Percentiles rank a stretch among this genome's conserved stretches.
Evolutionary conservation across 2,888 invertebrate genomes (phyloP).

Genomic region (Brachyptera risi): DNA sequence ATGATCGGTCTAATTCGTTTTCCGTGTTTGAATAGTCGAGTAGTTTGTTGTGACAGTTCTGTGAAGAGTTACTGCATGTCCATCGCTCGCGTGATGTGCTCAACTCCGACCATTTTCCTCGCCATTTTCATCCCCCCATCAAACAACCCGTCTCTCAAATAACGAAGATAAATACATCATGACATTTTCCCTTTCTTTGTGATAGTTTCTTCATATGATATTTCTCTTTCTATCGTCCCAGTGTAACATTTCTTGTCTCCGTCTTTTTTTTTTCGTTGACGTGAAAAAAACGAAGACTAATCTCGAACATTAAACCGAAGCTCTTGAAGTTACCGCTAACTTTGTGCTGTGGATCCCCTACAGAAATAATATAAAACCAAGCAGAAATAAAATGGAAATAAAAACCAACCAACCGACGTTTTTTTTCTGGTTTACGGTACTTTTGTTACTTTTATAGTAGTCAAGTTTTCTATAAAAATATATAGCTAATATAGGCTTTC

Average conservation of each 20-base stretch:
- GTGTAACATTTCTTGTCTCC: background rate
- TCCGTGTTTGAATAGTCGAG: background rate
- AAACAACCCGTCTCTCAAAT: background rate
- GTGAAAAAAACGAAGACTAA: conserved; percentile 2
- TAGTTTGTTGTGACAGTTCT: conserved; percentile 18
- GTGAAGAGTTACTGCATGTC: conserved; percentile 2
- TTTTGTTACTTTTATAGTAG: conserved; percentile 6
- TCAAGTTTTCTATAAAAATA: conserved; percentile 6
- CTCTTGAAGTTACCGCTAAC: conserved; percentile 1
- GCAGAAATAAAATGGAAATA: conserved; percentile 6
- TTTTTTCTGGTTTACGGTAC: conserved; percentile 5
- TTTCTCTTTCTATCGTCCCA: background rate
- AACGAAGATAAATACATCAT: conserved; percentile 16
- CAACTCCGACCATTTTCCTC: background rate
- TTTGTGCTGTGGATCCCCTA: background rate
- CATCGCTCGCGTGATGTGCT: background rate
- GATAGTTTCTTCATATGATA: conserved; percentile 5
- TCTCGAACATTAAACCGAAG: conserved; percentile 4
- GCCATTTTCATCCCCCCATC: conserved; percentile 13
- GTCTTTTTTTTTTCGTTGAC: background rate
- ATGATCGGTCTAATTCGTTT: conserved; percentile 8
- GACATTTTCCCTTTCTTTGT: conserved; percentile 5
- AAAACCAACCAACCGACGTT: background rate
- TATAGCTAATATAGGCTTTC: conserved; percentile 19
- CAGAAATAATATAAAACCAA: background rate